phyloP scores from a whole-genome alignment of 1,140 invertebrate genomes.

The Parasteatoda tepidariorum region DNA sequence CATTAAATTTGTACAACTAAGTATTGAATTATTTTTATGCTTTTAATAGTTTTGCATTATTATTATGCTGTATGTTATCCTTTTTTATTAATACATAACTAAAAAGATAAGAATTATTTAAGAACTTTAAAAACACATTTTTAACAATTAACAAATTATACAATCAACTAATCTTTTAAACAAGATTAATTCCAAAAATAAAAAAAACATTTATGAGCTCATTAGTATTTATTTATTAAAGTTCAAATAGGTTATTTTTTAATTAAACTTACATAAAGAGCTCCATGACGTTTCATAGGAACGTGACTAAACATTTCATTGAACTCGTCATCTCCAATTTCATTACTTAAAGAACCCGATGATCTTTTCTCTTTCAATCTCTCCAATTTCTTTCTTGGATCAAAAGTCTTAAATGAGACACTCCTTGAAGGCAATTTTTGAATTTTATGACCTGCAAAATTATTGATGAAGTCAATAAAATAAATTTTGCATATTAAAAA shows the following conservation, averaged over 20 bases:
- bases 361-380: slow-evolving; percentile 19
- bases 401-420: slow-evolving; percentile 43
- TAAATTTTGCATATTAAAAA: background rate
- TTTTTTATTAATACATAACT: background rate
- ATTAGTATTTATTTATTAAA: too few species aligned
- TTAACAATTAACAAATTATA: background rate
- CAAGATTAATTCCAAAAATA: too few species aligned
- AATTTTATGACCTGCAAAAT: slow-evolving; percentile 48
- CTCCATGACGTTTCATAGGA: slow-evolving; percentile 31
- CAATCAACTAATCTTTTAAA: background rate
- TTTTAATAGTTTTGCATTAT: too few species aligned
- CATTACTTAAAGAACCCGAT: background rate
- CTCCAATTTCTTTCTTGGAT: slow-evolving; percentile 28
- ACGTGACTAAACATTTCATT: slow-evolving; percentile 32
- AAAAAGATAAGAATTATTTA: background rate
- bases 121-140: background rate
- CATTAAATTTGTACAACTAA: too few species aligned
- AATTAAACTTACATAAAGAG: slow-evolving; percentile 53
- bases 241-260: too few species aligned
- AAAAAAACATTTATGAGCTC: too few species aligned
- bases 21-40: too few species aligned
- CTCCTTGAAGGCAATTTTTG: slow-evolving; percentile 49
- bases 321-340: background rate
- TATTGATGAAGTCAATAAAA: background rate
- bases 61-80: too few species aligned